Percentiles rank a stretch among this genome's conserved stretches.
phyloP scores from a whole-genome alignment of 2,888 invertebrate genomes.

The Aleiodes leptofemur region DNA sequence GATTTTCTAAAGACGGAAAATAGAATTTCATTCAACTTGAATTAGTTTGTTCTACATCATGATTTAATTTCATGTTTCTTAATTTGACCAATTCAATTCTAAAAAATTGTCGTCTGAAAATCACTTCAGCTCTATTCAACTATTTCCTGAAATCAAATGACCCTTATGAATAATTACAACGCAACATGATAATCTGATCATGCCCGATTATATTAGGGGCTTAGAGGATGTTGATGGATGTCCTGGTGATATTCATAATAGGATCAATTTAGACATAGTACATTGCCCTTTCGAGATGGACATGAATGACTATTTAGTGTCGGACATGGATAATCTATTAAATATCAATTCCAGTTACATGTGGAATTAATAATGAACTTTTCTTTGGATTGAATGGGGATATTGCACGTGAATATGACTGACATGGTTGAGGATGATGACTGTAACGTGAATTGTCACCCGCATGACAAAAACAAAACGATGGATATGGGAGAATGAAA shows the following conservation, averaged over 20 bases:
- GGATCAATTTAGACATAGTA: slow-evolving; percentile 1
- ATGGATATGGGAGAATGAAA: slow-evolving; percentile 15
- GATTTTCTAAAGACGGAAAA: too few species aligned
- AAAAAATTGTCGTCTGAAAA: slow-evolving; percentile 2
- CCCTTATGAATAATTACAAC: slow-evolving; percentile 18
- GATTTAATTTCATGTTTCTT: too few species aligned
- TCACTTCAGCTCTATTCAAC: not conserved
- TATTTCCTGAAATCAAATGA: slow-evolving; percentile 7
- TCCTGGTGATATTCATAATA: slow-evolving; percentile 25
- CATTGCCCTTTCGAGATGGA: not conserved
- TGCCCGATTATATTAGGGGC: slow-evolving; percentile 2
- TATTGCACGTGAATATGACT: slow-evolving; percentile 3
- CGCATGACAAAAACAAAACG: slow-evolving; percentile 15
- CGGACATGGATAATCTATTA: not conserved
- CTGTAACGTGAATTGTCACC: slow-evolving; percentile 18
- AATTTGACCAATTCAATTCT: not conserved
- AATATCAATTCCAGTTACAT: too few species aligned
- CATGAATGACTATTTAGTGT: slow-evolving; percentile 7
- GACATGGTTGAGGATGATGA: slow-evolving; percentile 1
- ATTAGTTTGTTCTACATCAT: too few species aligned
- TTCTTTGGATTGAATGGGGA: not conserved
- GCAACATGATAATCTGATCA: slow-evolving; percentile 25
- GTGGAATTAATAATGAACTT: not conserved
- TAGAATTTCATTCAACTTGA: too few species aligned
- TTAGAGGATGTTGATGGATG: slow-evolving; percentile 18